phyloP scores from a whole-genome alignment of 2,888 invertebrate genomes.

The Drosophila leonis region DNA sequence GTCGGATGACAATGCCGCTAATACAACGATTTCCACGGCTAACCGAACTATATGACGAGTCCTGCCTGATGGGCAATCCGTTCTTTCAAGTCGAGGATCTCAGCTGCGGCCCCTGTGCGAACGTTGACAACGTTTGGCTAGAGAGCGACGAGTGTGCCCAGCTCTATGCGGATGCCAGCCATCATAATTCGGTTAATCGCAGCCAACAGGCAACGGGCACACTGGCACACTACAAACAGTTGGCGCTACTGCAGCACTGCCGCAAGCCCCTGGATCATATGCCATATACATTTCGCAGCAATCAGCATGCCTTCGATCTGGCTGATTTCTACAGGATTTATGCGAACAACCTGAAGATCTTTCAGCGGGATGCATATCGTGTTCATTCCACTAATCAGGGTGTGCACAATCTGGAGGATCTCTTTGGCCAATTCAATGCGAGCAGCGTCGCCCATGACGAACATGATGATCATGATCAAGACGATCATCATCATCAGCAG shows the following conservation, averaged over 20 bases:
- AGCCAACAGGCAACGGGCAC: slow-evolving; percentile 1
- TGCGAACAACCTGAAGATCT: slow-evolving; percentile 87
- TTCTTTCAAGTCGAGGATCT: slow-evolving; percentile 92
- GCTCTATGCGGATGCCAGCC: slow-evolving; percentile 11
- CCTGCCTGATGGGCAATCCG: slow-evolving; percentile 93
- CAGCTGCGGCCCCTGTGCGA: slow-evolving; percentile 94
- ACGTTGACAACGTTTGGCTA: slow-evolving; percentile 87
- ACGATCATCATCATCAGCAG: background rate
- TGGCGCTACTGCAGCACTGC: slow-evolving; percentile 43
- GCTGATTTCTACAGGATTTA: slow-evolving; percentile 87
- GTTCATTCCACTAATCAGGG: slow-evolving; percentile 83
- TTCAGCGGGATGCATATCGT: slow-evolving; percentile 89
- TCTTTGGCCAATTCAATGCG: slow-evolving; percentile 83
- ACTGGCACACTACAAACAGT: slow-evolving; percentile 24
- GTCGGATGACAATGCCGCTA: slow-evolving; percentile 91
- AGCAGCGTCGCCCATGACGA: background rate
- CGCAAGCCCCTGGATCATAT: slow-evolving; percentile 72
- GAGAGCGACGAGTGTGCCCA: slow-evolving; percentile 63
- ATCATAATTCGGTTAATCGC: slow-evolving; percentile 1
- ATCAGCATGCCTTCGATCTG: slow-evolving; percentile 87
- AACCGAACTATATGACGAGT: slow-evolving; percentile 93
- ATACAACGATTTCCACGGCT: slow-evolving; percentile 91
- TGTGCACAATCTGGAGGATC: slow-evolving; percentile 84
- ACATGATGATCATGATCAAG: background rate
- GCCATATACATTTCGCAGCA: slow-evolving; percentile 88